Base-by-base conservation (phyloP, 2,113 vertebrate genomes). In the Ptychochromis oligacanthus region DNA sequence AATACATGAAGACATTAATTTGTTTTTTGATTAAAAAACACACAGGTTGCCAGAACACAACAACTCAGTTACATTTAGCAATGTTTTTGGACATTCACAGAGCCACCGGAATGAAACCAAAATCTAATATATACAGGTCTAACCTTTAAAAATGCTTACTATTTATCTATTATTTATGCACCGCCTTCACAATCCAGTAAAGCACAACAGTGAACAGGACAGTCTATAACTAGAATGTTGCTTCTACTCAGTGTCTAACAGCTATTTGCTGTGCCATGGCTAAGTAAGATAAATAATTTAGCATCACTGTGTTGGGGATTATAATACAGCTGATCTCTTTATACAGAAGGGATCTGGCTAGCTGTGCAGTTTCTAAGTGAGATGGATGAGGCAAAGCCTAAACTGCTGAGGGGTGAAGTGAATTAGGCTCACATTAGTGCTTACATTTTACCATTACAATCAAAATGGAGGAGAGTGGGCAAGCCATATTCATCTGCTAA, bases 321-420 rank as follows among this genome's bases (percentile, higher is more conserved):
- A 7, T 89, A 87, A 82, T 93, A 91, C 95, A 94, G 93, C 88
- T 94, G 95, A 96, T 94, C 94, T 96, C 95, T 96, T 93, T 38
- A 92, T 96, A 89, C 83, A 58, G 85, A 76, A 49, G 87, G 54
- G 64, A 78, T 91, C 78, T 90, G 81, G 88, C 87, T 82, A 38
- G 24, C 79, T 79, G 75, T 67, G 87, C 67, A 77, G 85, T 89
- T 92, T 94, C 93, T 95, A 94, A 95, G 93, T 87, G 87, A 96
- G 96, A 97, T 93, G 86, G 94, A 97, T 96, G 96, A 95, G 92
- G 80, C 64, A 65, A 82, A 91, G 77, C 74, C 85, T 89, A 91
- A 95, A 94, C 93, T 83, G 93, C 93, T 88, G 80, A 82, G 94
- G 94, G 94, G 84, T 94, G 91, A 93, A 89, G 91, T 82, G 95